A percentile compares a stretch with the other conserved stretches of the same genome.
Conservation (phyloP, 2,888 invertebrate genomes). For the Rhagophthalmus giganteus region DNA sequence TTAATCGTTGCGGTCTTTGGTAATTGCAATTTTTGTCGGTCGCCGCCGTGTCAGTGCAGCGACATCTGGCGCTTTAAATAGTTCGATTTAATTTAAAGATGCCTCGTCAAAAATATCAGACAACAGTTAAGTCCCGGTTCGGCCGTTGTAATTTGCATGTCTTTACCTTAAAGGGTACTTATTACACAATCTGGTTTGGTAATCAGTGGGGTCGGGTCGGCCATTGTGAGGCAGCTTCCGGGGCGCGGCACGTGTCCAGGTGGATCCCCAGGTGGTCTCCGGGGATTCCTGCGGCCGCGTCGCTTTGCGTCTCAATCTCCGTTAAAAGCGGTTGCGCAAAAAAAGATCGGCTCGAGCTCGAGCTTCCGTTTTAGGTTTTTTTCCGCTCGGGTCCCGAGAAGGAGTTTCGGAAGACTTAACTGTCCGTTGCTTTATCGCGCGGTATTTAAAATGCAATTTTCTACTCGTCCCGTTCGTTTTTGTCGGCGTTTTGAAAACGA, state of each 20-base stretch:
- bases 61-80: conserved; percentile 9
- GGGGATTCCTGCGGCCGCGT: conserved; percentile 6
- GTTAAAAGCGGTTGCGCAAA: conserved; percentile 1
- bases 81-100: not conserved
- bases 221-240: conserved; percentile 22
- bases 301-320: conserved; percentile 21
- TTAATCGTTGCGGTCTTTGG: conserved; percentile 29
- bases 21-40: conserved; percentile 24
- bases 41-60: not conserved
- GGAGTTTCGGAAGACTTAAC: too few relatives aligned
- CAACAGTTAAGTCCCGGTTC: too few relatives aligned
- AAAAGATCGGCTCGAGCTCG: not conserved
- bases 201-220: conserved; percentile 21
- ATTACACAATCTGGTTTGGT: conserved; percentile 23
- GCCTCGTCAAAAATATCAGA: too few relatives aligned
- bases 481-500: too few relatives aligned
- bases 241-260: conserved; percentile 33
- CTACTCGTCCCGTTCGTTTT: too few relatives aligned
- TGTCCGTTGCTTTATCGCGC: too few relatives aligned
- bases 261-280: conserved; percentile 29
- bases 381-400: not conserved
- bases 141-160: conserved; percentile 11
- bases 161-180: conserved; percentile 7
- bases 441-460: too few relatives aligned
- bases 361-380: not conserved